Evolutionary conservation across 2,888 invertebrate species (phyloP).

Genomic region (Oscheius myriophilus): DNA sequence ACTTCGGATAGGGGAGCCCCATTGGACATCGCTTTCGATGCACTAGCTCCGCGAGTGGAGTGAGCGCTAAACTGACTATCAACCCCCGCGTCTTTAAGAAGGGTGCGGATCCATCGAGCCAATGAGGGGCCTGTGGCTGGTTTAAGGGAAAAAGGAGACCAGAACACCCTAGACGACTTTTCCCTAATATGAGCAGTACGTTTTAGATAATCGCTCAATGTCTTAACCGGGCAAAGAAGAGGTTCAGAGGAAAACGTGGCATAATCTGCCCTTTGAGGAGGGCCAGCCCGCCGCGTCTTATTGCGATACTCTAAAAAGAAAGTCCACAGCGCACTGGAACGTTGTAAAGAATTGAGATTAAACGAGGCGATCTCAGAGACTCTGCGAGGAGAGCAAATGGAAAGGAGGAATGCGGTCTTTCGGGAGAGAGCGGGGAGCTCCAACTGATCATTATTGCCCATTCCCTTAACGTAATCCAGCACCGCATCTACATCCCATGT

Average conservation of each 20-base stretch:
- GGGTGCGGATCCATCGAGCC: slow-evolving; percentile 8
- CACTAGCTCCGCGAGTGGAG: slow-evolving; percentile 4
- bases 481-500: slow-evolving; percentile 27
- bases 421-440: not conserved
- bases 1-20: not conserved
- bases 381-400: slow-evolving; percentile 10
- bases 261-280: slow-evolving; percentile 8
- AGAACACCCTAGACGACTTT: not conserved
- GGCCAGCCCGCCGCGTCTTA: not conserved
- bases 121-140: slow-evolving; percentile 4
- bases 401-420: slow-evolving; percentile 6
- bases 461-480: not conserved
- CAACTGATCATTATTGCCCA: not conserved
- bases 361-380: slow-evolving; percentile 19
- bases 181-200: not conserved
- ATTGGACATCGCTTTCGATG: not conserved
- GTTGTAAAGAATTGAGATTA: not conserved
- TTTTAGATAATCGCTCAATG: not conserved
- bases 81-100: slow-evolving; percentile 5
- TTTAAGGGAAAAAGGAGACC: not conserved
- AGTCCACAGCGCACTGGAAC: not conserved
- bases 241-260: not conserved
- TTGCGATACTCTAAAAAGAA: slow-evolving; percentile 23
- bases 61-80: slow-evolving; percentile 5
- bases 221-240: slow-evolving; percentile 7